Conservation (phyloP, 2,113 vertebrate species). For the Capricornis sumatraensis region DNA sequence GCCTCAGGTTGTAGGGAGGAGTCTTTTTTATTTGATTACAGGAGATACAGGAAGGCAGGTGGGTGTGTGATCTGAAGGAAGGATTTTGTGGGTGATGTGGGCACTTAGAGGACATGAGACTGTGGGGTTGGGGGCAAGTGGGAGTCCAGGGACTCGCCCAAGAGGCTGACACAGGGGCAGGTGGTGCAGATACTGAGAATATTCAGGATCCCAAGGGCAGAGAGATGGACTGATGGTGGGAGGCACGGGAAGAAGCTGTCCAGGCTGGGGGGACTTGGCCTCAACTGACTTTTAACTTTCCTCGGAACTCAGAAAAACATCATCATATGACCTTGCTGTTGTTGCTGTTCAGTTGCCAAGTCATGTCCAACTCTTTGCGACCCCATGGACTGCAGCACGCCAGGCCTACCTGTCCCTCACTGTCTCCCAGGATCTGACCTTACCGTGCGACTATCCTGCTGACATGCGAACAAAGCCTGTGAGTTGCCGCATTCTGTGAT, state of each 20-base stretch:
- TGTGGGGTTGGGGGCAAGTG: too few species aligned
- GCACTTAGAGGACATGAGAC: not conserved
- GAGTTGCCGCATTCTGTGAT: not conserved
- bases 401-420: not conserved
- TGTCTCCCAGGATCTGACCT: not conserved
- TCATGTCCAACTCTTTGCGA: rapidly evolving
- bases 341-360: not conserved
- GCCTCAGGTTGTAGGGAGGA: rapidly evolving
- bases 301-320: not conserved
- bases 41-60: not conserved
- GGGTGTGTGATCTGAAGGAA: not conserved
- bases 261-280: not conserved
- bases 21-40: not conserved
- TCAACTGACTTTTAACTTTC: not conserved
- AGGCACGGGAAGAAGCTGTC: not conserved
- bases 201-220: not conserved
- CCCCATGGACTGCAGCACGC: not conserved
- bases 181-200: not conserved
- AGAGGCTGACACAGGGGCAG: not conserved
- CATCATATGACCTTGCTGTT: not conserved
- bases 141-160: not conserved
- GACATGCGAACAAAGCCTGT: not conserved
- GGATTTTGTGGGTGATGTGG: rapidly evolving
- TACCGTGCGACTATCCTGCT: not conserved
- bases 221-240: not conserved